Conservation (phyloP, 2,888 invertebrate species). For the Andrena chrysosceles region DNA sequence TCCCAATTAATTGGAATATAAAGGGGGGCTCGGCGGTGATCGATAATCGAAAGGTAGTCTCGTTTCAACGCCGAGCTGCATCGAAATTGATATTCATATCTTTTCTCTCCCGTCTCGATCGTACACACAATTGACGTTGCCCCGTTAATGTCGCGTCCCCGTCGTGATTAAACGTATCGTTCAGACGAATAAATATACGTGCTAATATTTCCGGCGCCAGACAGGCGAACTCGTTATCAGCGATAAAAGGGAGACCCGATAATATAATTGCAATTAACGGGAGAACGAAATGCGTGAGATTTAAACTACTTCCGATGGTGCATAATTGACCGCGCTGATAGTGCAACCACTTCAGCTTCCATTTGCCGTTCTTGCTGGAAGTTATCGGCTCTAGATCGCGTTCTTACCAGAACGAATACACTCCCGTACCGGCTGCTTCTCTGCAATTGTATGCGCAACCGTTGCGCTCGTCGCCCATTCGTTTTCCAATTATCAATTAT, state of each 20-base stretch:
- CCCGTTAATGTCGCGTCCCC: background rate
- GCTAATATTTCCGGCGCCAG: background rate
- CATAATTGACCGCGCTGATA: constrained; percentile 27
- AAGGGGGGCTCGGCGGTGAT: background rate
- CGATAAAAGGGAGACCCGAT: background rate
- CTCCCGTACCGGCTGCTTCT: background rate
- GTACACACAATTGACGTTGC: constrained; percentile 12
- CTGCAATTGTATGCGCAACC: constrained; percentile 18
- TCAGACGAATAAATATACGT: background rate
- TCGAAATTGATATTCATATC: constrained; percentile 5
- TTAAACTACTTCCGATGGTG: background rate
- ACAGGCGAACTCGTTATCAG: background rate
- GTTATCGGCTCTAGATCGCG: constrained; percentile 1
- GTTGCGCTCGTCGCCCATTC: background rate
- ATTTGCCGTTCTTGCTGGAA: background rate
- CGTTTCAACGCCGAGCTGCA: background rate
- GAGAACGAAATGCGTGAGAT: background rate
- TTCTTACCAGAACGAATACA: constrained; percentile 8
- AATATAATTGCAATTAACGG: background rate
- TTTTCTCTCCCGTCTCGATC: constrained; percentile 40
- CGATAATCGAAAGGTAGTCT: constrained; percentile 23
- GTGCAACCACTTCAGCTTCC: background rate
- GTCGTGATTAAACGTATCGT: background rate
- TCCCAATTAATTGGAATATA: constrained; percentile 31
- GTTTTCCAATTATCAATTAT: constrained; percentile 57